Evolutionary conservation across 2,113 vertebrate species (phyloP).

Genomic region (Bolborhynchus lineola): DNA sequence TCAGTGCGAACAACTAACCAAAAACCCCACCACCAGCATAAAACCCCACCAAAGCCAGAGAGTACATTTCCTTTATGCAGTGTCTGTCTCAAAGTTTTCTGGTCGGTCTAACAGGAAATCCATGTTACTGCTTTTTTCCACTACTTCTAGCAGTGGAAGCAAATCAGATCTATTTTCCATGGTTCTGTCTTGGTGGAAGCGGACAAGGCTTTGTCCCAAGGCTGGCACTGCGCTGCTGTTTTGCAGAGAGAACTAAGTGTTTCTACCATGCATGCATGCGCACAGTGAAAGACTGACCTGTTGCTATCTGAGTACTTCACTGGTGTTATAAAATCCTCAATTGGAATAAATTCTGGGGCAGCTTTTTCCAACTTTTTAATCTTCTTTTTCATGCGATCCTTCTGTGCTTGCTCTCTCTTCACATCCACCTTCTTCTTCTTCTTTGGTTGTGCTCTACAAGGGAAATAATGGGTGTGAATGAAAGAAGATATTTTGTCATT

Average conservation of each 20-base stretch:
- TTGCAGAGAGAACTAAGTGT: neutral
- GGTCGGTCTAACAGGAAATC: neutral
- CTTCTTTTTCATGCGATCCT: constrained; percentile 89
- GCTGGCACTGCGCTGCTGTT: neutral
- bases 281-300: constrained; percentile 68
- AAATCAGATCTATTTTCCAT: neutral
- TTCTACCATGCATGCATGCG: neutral
- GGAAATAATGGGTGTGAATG: neutral
- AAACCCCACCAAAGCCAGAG: neutral
- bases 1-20: neutral
- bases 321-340: constrained; percentile 87
- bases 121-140: neutral
- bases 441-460: constrained; percentile 85
- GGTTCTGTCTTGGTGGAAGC: neutral
- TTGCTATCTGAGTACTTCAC: constrained; percentile 78
- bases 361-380: constrained; percentile 87
- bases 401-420: constrained; percentile 79
- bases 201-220: neutral
- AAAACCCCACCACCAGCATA: neutral
- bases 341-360: constrained; percentile 88
- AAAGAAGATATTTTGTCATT: neutral
- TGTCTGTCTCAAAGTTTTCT: neutral
- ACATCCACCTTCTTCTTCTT: constrained; percentile 94
- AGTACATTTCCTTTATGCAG: neutral
- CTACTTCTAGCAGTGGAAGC: neutral